phyloP scores from a whole-genome alignment of 2,888 invertebrate species.

The Cephalotes varians region DNA sequence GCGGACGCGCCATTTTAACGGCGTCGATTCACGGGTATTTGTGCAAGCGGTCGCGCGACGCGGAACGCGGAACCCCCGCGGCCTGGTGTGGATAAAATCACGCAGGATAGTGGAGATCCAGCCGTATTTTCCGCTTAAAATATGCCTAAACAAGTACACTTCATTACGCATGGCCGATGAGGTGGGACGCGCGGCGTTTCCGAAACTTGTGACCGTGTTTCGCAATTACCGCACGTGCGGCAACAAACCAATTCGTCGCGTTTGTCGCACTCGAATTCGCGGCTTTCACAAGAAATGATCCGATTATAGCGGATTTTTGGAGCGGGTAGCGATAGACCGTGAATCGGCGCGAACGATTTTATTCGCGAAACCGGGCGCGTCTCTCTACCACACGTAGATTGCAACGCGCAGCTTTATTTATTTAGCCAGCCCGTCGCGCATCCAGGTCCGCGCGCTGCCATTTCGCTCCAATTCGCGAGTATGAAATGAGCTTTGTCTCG shows the following conservation, averaged over 20 bases:
- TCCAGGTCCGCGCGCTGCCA: neutral
- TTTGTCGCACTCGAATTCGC: slow-evolving; percentile 13
- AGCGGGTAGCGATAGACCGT: slow-evolving; percentile 8
- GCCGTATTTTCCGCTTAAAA: slow-evolving; percentile 29
- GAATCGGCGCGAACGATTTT: slow-evolving; percentile 38
- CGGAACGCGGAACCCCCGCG: slow-evolving; percentile 29
- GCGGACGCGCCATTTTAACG: slow-evolving; percentile 57
- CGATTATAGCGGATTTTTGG: slow-evolving; percentile 36
- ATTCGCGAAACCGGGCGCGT: neutral
- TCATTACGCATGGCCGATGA: slow-evolving; percentile 33
- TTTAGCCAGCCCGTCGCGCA: neutral
- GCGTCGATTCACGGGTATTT: slow-evolving; percentile 20
- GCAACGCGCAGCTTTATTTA: slow-evolving; percentile 26
- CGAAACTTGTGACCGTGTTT: slow-evolving; percentile 21
- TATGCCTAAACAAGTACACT: slow-evolving; percentile 39
- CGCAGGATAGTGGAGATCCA: neutral
- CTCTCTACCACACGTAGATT: slow-evolving; percentile 1
- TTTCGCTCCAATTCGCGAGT: slow-evolving; percentile 39
- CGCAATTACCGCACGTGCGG: slow-evolving; percentile 16
- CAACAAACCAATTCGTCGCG: slow-evolving; percentile 27
- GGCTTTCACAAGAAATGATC: slow-evolving; percentile 39
- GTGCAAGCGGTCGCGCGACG: neutral
- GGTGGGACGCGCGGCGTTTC: slow-evolving; percentile 10
- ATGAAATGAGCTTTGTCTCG: slow-evolving; percentile 38
- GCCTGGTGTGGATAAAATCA: slow-evolving; percentile 7